phyloP scores from a whole-genome alignment of 2,113 vertebrate species.

The Rattus rattus region DNA sequence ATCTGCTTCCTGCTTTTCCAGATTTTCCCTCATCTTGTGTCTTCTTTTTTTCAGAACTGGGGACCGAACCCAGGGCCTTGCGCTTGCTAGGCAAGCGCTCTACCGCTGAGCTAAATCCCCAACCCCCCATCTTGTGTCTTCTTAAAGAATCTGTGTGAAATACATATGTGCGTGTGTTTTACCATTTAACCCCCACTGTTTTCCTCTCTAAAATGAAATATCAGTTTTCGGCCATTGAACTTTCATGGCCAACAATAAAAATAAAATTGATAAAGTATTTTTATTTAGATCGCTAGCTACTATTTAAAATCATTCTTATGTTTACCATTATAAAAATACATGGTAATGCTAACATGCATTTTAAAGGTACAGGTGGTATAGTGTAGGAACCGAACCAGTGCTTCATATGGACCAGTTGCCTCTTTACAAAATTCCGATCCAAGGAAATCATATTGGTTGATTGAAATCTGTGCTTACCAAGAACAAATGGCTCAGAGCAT shows the following conservation, averaged over 20 bases:
- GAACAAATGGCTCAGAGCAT: not conserved
- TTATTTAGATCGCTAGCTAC: not conserved
- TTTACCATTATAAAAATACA: not conserved
- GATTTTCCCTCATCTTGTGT: not conserved
- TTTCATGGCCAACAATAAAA: conserved; percentile 24
- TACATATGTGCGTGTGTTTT: not conserved
- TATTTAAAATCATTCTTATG: conserved; percentile 39
- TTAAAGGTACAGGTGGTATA: not conserved
- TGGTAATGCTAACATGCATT: not conserved
- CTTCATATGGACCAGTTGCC: not conserved
- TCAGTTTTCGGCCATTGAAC: not conserved
- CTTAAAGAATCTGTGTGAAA: not conserved
- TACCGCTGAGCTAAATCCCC: too few species aligned
- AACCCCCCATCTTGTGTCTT: not conserved
- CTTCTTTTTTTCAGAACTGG: too few species aligned
- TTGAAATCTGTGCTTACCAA: not conserved
- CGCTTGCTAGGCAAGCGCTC: too few species aligned
- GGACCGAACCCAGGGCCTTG: too few species aligned
- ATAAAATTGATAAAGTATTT: conserved; percentile 40
- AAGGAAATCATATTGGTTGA: not conserved
- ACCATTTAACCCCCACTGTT: not conserved
- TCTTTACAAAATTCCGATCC: not conserved
- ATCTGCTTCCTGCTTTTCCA: conserved; percentile 11
- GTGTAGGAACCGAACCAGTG: not conserved
- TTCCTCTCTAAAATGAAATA: not conserved